phyloP scores from a whole-genome alignment of 2,797 vertebrate species.

The Oceanodroma leucorhoa region DNA sequence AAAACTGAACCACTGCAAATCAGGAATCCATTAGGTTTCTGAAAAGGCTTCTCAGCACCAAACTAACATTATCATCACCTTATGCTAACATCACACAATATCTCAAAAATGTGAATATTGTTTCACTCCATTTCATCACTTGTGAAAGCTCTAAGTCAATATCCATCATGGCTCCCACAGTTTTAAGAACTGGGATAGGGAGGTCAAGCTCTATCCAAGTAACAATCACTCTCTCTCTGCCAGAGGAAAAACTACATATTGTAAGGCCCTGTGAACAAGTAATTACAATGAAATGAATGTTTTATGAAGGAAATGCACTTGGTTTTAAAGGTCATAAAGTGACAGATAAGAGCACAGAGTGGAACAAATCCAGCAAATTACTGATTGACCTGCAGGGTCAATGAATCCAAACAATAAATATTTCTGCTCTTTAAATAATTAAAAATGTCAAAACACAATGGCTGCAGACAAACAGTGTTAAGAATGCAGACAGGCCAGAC shows the following conservation, averaged over 20 bases:
- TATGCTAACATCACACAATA: background rate
- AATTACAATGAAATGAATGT: conserved; percentile 8
- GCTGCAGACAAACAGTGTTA: background rate
- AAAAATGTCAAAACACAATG: background rate
- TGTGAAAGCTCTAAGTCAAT: background rate
- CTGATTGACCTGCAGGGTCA: background rate
- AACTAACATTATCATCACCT: background rate
- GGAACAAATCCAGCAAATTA: conserved; percentile 31
- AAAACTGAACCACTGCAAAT: background rate
- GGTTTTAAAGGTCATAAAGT: conserved; percentile 34
- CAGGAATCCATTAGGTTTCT: background rate
- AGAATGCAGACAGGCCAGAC: background rate
- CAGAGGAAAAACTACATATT: background rate
- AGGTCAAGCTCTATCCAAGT: background rate
- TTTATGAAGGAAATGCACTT: conserved; percentile 50
- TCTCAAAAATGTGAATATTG: background rate
- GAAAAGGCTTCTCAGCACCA: background rate
- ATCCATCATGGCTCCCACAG: background rate
- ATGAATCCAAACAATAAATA: conserved; percentile 21
- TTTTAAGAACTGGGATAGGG: background rate
- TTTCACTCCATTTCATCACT: background rate
- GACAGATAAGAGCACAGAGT: background rate
- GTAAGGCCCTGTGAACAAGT: background rate
- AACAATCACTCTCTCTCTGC: background rate
- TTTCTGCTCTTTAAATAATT: conserved; percentile 32